Base-by-base conservation (phyloP, 2,797 vertebrate genomes). In the Acropternis orthonyx region DNA sequence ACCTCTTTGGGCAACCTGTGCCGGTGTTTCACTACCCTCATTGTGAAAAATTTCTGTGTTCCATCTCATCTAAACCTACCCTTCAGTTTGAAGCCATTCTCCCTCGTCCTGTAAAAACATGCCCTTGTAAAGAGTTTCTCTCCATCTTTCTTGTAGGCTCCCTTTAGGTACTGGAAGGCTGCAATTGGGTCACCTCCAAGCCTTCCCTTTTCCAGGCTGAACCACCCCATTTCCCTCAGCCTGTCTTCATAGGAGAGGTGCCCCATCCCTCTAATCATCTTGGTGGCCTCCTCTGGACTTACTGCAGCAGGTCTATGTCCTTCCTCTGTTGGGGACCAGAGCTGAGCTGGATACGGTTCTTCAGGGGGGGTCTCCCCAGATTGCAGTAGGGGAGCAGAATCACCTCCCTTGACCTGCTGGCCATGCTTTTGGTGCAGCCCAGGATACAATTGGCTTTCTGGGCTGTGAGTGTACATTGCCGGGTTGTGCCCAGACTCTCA, bases 371-470 rank as follows among this genome's bases (percentile, higher is more conserved):
- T 54, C 17, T 9, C 39, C n/a, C 1, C 67, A 36, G 37, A 56
- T 15, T 4, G 17, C 59, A 49, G 36, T 10, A 63, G 74, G 49
- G 52, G 13, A 23, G 6, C 36, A 52, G 59, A 37, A 66, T 51
- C 16, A 24, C 4, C 11, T 44, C 10, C 15, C 22, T 27, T 0
- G 1, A 2, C 16, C 16, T 73, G 37, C n/a, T 52, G 37, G 0
- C 20, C 52, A 26, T 0, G 14, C n/a, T 66, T 7, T 52, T 54
- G 37, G 20, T 52, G 14, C 34, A 80, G 22, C 12, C 27, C 36
- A 28, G 67, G 27, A 19, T 4, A 4, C 0, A 0, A 7, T 7
- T 41, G 49, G 5, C 9, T 71, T 4, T 56, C 51, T 43, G 51
- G 14, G 32, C 23, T 12, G 3, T 28, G 4, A 8, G 5, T n/a